phyloP scores from a whole-genome alignment of 2,113 vertebrate genomes.

The Probosciger aterrimus region DNA sequence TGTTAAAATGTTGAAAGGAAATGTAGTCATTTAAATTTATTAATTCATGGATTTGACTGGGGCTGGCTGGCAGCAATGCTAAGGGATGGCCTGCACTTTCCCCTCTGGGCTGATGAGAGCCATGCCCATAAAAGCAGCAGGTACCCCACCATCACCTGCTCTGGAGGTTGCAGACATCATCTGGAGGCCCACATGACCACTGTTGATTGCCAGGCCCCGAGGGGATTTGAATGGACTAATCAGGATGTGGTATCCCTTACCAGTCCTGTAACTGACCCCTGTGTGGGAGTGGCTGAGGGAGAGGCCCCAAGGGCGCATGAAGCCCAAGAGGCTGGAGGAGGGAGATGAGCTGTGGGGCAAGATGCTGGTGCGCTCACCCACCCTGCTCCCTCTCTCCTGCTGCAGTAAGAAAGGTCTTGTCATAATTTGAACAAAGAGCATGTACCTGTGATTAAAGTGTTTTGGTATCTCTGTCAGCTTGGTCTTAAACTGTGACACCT shows the following conservation, averaged over 20 bases:
- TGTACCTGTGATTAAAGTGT: not conserved
- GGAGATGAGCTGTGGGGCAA: accelerated
- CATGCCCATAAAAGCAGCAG: not conserved
- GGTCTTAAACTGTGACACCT: not conserved
- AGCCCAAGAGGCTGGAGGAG: not conserved
- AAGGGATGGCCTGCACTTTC: not conserved
- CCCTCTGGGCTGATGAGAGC: too few relatives aligned
- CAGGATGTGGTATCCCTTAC: too few relatives aligned
- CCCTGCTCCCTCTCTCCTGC: accelerated
- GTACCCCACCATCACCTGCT: accelerated
- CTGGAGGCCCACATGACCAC: accelerated
- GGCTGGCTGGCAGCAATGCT: not conserved
- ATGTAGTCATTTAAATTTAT: not conserved
- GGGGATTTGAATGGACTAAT: not conserved
- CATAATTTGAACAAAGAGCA: not conserved
- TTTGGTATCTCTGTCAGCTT: not conserved
- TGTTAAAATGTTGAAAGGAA: not conserved
- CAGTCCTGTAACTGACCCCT: not conserved
- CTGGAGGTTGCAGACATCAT: not conserved
- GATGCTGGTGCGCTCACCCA: not conserved
- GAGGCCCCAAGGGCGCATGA: accelerated
- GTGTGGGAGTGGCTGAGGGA: too few relatives aligned
- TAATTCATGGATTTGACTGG: not conserved
- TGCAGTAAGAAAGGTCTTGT: not conserved
- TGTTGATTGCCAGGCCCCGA: accelerated